These are phyloP conservation scores for Falcunculus frontatus DNA, from an alignment of 2,113 vertebrate genomes.

Conservation along the genomic window DNA sequence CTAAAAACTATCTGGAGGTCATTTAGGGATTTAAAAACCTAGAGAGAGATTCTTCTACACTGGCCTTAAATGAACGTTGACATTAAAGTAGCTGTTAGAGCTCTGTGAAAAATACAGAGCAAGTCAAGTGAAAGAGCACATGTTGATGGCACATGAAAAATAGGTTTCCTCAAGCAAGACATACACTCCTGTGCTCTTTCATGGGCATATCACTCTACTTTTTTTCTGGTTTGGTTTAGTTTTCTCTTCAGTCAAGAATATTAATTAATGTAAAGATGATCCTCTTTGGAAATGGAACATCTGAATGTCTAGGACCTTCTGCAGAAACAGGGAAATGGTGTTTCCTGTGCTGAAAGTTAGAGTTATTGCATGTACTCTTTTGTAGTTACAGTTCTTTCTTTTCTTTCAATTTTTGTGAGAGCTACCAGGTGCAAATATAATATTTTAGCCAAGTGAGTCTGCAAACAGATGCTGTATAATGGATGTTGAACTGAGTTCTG, in stretches of 20 bases:
- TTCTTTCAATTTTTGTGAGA: neutral
- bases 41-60: neutral
- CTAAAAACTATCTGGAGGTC: neutral
- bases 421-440: neutral
- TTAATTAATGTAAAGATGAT: neutral
- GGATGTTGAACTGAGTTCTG: neutral
- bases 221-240: neutral
- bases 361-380: neutral
- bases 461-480: neutral
- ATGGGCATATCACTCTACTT: neutral
- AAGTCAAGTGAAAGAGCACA: constrained; percentile 38
- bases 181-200: neutral
- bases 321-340: neutral
- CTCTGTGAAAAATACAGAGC: neutral
- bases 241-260: neutral
- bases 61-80: constrained; percentile 1
- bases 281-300: neutral
- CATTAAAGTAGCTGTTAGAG: constrained; percentile 24
- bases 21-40: neutral
- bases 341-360: neutral
- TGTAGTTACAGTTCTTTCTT: neutral
- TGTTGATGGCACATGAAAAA: neutral
- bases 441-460: neutral
- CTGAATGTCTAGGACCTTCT: neutral
- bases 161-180: neutral